A percentile compares a stretch with the other conserved stretches of the same genome.
These are phyloP conservation scores for Rafetus swinhoei DNA, from an alignment of 2,113 vertebrate species.

Conservation along the genomic window DNA sequence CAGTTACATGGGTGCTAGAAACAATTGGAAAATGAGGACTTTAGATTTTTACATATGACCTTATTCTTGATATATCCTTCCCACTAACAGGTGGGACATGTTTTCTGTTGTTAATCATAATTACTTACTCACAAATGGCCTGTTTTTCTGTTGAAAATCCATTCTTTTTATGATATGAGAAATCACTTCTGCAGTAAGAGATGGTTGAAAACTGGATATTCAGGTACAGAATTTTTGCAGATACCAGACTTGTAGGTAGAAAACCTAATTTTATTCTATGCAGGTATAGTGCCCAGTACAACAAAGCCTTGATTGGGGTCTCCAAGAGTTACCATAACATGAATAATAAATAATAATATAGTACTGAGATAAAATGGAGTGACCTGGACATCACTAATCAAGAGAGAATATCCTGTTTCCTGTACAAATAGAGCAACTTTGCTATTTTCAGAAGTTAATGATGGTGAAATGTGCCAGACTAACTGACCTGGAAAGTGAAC, in stretches of 20 bases:
- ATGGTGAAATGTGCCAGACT: not conserved
- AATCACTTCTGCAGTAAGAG: not conserved
- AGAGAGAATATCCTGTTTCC: not conserved
- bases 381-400: not conserved
- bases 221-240: not conserved
- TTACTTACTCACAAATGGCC: not conserved
- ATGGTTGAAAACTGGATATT: not conserved
- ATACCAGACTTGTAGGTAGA: accelerated
- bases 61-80: not conserved
- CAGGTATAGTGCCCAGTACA: not conserved
- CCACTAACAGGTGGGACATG: not conserved
- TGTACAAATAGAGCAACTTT: not conserved
- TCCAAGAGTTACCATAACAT: not conserved
- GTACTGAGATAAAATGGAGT: not conserved
- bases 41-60: not conserved
- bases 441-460: not conserved
- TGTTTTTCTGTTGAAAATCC: not conserved
- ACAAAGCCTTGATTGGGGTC: not conserved
- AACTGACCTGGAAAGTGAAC: too few relatives aligned
- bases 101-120: not conserved
- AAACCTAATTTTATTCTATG: not conserved
- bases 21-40: not conserved
- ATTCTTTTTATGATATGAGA: not conserved
- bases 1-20: not conserved
- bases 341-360: not conserved